Evolutionary conservation across 92 coral and sea anemone genomes (phyloP).

Genomic region (Pocillopora meandrina): DNA sequence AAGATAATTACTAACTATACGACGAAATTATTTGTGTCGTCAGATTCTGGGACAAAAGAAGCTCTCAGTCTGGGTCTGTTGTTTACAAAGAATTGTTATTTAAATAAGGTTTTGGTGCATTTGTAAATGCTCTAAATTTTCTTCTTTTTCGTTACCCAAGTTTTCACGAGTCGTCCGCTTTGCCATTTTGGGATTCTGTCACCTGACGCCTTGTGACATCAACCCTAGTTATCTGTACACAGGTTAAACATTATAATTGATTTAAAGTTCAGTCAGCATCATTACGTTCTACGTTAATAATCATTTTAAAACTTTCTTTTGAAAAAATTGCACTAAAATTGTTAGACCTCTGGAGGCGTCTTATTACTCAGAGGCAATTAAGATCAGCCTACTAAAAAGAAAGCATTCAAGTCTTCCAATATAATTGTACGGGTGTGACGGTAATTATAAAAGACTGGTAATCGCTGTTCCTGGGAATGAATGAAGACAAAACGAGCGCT

Average conservation of each 20-base stretch:
- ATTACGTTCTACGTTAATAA: background rate
- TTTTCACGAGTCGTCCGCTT: too few species aligned
- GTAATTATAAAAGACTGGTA: constrained; percentile 12
- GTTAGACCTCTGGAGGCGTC: background rate
- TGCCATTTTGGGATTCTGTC: too few species aligned
- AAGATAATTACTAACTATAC: background rate
- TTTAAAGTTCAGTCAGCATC: too few species aligned
- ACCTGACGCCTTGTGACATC: too few species aligned
- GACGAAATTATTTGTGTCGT: background rate
- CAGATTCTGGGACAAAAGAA: background rate
- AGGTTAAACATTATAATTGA: background rate
- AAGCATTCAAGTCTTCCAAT: background rate
- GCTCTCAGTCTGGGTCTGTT: background rate
- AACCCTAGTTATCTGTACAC: too few species aligned
- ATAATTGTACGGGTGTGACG: background rate
- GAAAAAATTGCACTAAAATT: background rate
- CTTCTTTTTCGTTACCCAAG: background rate
- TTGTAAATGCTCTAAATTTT: background rate
- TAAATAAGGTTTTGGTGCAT: background rate
- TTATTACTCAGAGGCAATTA: background rate
- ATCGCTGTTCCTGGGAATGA: background rate
- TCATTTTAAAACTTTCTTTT: background rate
- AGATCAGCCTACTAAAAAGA: background rate
- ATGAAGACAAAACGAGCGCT: background rate
- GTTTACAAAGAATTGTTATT: constrained; percentile 8